phyloP scores from a whole-genome alignment of 2,113 vertebrate species.

The Peucedramus taeniatus region DNA sequence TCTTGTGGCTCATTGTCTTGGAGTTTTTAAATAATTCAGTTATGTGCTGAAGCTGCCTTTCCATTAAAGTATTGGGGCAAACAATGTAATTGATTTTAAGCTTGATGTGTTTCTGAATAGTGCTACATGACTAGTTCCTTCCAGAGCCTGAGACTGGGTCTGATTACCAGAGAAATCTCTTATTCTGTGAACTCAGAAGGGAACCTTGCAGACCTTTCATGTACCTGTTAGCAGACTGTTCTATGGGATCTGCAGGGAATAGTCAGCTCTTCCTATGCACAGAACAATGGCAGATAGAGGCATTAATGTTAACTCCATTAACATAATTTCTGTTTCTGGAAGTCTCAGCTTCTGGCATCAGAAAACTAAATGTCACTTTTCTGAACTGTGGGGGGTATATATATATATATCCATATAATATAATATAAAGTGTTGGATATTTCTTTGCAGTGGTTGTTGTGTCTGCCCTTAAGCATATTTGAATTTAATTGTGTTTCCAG shows the following conservation, averaged over 20 bases:
- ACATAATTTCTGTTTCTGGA: not conserved
- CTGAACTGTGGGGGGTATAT: not conserved
- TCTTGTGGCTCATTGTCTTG: not conserved
- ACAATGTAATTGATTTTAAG: not conserved
- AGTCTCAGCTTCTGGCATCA: not conserved
- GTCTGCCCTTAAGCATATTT: conserved; percentile 1
- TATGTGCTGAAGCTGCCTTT: not conserved
- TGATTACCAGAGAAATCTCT: not conserved
- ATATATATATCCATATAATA: not conserved
- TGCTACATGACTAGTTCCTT: not conserved
- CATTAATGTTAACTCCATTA: not conserved
- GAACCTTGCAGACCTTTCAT: not conserved
- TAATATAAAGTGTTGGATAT: not conserved
- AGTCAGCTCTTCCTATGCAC: not conserved
- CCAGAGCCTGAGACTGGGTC: not conserved
- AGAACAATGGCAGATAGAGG: not conserved
- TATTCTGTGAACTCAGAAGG: not conserved
- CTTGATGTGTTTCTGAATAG: not conserved
- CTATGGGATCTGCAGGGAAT: not conserved
- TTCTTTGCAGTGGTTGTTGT: conserved; percentile 4
- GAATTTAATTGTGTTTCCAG: conserved; percentile 47
- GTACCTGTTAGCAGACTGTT: not conserved
- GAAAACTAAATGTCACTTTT: not conserved
- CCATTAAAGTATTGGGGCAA: not conserved
- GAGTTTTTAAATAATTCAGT: not conserved